Evolutionary conservation across 2,113 vertebrate species (phyloP).

Genomic region (Reinhardtius hippoglossoides): DNA sequence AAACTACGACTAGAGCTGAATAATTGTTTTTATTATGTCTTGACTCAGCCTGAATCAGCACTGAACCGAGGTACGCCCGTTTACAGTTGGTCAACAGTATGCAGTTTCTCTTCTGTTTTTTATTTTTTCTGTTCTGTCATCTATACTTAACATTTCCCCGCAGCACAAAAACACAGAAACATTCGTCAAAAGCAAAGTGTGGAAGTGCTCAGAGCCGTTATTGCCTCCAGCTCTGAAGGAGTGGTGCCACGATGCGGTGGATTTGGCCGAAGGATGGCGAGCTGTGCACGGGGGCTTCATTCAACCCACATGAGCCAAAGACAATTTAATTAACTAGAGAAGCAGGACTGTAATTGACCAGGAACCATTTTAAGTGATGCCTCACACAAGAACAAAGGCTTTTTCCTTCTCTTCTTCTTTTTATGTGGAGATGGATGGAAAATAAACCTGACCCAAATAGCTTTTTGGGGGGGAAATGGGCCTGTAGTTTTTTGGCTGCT

Average conservation of each 20-base stretch:
- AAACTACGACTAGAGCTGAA: too few relatives aligned
- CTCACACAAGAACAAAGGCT: not conserved
- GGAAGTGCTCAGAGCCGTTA: not conserved
- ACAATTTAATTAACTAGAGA: slow-evolving; percentile 63
- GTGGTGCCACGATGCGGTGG: not conserved
- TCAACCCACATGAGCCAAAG: slow-evolving; percentile 47
- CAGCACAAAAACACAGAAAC: not conserved
- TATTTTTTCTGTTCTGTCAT: slow-evolving; percentile 18
- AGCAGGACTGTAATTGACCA: slow-evolving; percentile 44
- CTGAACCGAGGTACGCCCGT: not conserved
- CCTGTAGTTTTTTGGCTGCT: not conserved
- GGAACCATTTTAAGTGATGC: slow-evolving; percentile 2
- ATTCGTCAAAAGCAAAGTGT: not conserved
- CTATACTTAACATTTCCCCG: slow-evolving; percentile 20
- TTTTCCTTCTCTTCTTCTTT: not conserved
- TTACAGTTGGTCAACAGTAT: slow-evolving; percentile 25
- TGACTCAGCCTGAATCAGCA: not conserved
- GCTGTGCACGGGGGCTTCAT: slow-evolving; percentile 26
- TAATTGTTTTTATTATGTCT: too few relatives aligned
- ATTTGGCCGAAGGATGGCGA: slow-evolving; percentile 14
- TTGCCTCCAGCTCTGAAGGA: slow-evolving; percentile 7
- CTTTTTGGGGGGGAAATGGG: not conserved
- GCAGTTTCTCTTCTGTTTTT: slow-evolving; percentile 59
- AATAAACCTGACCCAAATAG: not conserved
- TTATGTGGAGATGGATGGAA: not conserved